phyloP scores from a whole-genome alignment of 1,140 invertebrate genomes.

The Monochamus saltuarius region DNA sequence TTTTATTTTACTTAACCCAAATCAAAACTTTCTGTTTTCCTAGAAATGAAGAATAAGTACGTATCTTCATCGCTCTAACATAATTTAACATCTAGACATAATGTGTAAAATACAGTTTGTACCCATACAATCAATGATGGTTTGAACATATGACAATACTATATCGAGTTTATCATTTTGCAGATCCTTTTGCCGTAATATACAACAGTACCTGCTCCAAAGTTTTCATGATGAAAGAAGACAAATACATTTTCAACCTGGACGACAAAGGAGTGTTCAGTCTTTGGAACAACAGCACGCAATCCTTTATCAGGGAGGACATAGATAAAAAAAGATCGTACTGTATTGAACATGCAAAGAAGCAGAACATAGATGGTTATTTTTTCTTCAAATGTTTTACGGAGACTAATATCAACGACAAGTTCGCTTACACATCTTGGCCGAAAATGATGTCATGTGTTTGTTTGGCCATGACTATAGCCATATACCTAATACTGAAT shows the following conservation, averaged over 20 bases:
- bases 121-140: too few species aligned
- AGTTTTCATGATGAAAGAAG: conserved; percentile 9
- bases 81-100: too few species aligned
- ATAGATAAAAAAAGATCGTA: not conserved
- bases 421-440: conserved; percentile 13
- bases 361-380: not conserved
- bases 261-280: conserved; percentile 13
- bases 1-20: too few species aligned
- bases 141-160: too few species aligned
- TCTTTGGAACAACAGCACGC: conserved; percentile 11
- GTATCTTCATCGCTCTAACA: too few species aligned
- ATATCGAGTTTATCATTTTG: too few species aligned
- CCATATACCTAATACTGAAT: conserved; percentile 8
- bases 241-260: conserved; percentile 7
- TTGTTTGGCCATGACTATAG: conserved; percentile 12
- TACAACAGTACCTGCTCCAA: not conserved
- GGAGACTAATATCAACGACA: not conserved
- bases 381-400: conserved; percentile 16
- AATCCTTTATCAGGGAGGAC: conserved; percentile 4
- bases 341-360: conserved; percentile 19
- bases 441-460: conserved; percentile 18
- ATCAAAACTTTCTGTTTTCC: too few species aligned
- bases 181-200: conserved; percentile 14
- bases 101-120: too few species aligned
- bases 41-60: too few species aligned